These are phyloP conservation scores for Aurelia aurita DNA, from an alignment of 30 jellyfish, hydroid and myxozoan genomes.

Conservation along the genomic window DNA sequence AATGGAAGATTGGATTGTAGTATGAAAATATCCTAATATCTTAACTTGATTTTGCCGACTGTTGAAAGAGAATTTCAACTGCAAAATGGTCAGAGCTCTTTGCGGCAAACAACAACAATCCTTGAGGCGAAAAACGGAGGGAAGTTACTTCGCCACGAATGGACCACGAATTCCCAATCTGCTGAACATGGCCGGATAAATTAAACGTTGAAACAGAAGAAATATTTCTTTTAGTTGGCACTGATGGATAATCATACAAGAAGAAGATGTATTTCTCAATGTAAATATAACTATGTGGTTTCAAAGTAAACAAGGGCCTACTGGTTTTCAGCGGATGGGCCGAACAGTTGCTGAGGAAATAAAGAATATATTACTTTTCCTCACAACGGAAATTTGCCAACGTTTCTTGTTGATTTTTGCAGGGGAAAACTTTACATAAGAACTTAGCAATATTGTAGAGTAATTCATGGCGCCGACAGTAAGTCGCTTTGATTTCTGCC, in stretches of 20 bases:
- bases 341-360: neutral
- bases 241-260: neutral
- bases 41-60: no score
- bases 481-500: neutral
- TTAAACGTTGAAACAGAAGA: neutral
- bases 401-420: neutral
- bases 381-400: neutral
- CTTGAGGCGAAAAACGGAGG: neutral
- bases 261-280: neutral
- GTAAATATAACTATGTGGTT: neutral
- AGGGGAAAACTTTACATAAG: neutral
- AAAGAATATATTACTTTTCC: neutral
- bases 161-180: neutral
- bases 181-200: constrained; percentile 6
- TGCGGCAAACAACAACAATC: neutral
- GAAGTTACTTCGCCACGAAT: neutral
- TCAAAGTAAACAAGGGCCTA: neutral
- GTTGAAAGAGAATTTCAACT: no score
- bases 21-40: neutral
- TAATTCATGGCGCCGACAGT: neutral
- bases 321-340: neutral
- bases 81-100: no score
- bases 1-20: neutral
- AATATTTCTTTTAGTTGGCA: neutral
- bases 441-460: neutral